phyloP scores from a whole-genome alignment of 2,888 invertebrate species.

The Lithophane leautieri region DNA sequence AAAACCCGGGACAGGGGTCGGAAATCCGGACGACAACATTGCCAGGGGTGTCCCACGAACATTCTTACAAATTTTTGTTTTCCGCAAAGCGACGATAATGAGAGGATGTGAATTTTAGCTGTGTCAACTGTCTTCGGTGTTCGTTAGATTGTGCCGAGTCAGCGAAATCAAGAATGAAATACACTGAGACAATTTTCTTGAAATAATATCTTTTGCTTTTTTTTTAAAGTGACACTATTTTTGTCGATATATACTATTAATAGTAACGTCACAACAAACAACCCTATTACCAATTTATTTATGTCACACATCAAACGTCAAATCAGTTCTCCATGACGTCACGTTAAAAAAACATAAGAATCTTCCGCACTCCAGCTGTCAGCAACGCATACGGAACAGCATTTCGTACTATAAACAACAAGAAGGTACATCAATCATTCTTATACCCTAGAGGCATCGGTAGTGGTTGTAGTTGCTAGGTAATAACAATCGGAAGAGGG shows the following conservation, averaged over 20 bases:
- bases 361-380: conserved; percentile 17
- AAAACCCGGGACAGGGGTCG: conserved; percentile 59
- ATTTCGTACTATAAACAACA: conserved; percentile 60
- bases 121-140: conserved; percentile 29
- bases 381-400: conserved; percentile 39
- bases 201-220: neutral
- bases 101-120: conserved; percentile 50
- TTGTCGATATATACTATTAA: neutral
- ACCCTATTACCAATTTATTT: conserved; percentile 4
- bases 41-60: conserved; percentile 55
- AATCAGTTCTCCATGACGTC: conserved; percentile 40
- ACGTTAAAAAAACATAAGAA: conserved; percentile 18
- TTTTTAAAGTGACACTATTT: neutral
- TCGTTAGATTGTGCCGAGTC: conserved; percentile 35
- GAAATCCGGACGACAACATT: conserved; percentile 60
- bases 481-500: conserved; percentile 86
- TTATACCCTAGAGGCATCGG: conserved; percentile 61
- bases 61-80: conserved; percentile 59
- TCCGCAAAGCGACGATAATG: conserved; percentile 56
- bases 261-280: neutral
- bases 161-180: conserved; percentile 30
- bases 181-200: conserved; percentile 15
- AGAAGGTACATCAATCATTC: conserved; percentile 70
- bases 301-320: conserved; percentile 45
- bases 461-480: conserved; percentile 71